phyloP scores from a whole-genome alignment of 1,140 invertebrate genomes.

The Drosophila oshimai region DNA sequence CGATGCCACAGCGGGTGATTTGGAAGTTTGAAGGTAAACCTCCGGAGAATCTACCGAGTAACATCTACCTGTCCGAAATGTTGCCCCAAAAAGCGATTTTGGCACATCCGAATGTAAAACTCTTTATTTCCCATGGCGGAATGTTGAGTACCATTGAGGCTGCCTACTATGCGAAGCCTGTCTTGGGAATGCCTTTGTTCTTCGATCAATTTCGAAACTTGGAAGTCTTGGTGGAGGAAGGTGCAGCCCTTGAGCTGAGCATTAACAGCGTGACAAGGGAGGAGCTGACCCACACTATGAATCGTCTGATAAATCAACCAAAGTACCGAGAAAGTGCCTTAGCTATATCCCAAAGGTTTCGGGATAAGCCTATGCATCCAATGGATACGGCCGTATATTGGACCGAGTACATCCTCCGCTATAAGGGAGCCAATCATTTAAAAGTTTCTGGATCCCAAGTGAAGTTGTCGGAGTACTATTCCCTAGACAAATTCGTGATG shows the following conservation, averaged over 20 bases:
- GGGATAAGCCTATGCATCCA: slow-evolving; percentile 85
- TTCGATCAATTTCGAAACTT: slow-evolving; percentile 86
- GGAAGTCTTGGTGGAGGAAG: slow-evolving; percentile 78
- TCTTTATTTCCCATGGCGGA: slow-evolving; percentile 90
- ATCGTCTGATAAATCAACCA: slow-evolving; percentile 36
- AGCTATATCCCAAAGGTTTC: slow-evolving; percentile 85
- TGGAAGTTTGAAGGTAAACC: slow-evolving; percentile 87
- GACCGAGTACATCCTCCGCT: slow-evolving; percentile 87
- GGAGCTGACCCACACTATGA: slow-evolving; percentile 20
- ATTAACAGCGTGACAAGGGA: slow-evolving; percentile 24
- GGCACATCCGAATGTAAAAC: slow-evolving; percentile 87
- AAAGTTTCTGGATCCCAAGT: slow-evolving; percentile 83
- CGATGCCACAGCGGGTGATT: slow-evolving; percentile 85
- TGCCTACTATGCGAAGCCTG: slow-evolving; percentile 87
- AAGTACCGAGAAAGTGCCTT: slow-evolving; percentile 80
- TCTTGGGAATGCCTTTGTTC: slow-evolving; percentile 88
- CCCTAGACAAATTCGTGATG: slow-evolving; percentile 82
- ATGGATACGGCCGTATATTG: slow-evolving; percentile 88
- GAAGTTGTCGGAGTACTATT: slow-evolving; percentile 84
- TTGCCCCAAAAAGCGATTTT: slow-evolving; percentile 88
- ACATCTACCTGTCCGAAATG: slow-evolving; percentile 86
- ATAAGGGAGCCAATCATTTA: slow-evolving; percentile 84
- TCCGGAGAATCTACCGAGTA: slow-evolving; percentile 83
- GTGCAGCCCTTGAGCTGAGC: slow-evolving; percentile 76
- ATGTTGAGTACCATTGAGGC: slow-evolving; percentile 88